These are phyloP conservation scores for Gadopsis bispinosus DNA, from an alignment of 2,797 vertebrate genomes.

Conservation along the genomic window DNA sequence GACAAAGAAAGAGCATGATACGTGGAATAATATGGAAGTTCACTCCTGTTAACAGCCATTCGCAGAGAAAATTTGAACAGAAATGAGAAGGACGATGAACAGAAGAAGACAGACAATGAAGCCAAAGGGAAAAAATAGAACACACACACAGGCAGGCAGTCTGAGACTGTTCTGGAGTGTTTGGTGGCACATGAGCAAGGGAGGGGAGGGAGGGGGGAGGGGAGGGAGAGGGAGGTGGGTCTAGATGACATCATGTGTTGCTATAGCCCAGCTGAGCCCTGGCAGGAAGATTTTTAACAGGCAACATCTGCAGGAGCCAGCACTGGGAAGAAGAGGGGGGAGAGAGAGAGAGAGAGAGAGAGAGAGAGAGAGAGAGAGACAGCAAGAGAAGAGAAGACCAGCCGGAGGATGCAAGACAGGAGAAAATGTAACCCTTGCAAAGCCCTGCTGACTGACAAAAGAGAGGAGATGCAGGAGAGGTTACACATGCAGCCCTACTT, in stretches of 20 bases:
- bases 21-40: slow-evolving; percentile 20
- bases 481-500: neutral
- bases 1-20: neutral
- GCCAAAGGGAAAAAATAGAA: slow-evolving; percentile 39
- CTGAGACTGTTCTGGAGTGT: slow-evolving; percentile 68
- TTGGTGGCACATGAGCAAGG: slow-evolving; percentile 72
- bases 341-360: neutral
- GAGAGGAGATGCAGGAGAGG: neutral
- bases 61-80: slow-evolving; percentile 27
- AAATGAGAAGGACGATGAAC: slow-evolving; percentile 43
- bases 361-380: slow-evolving; percentile 28
- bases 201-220: slow-evolving; percentile 39
- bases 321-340: slow-evolving; percentile 36
- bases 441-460: slow-evolving; percentile 30
- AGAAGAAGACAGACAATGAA: slow-evolving; percentile 54
- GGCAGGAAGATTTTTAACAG: slow-evolving; percentile 83
- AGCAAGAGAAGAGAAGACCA: slow-evolving; percentile 54
- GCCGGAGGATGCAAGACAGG: too few relatives aligned
- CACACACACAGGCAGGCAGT: slow-evolving; percentile 27
- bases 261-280: slow-evolving; percentile 86
- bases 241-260: slow-evolving; percentile 88
- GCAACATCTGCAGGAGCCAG: slow-evolving; percentile 81
- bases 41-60: neutral
- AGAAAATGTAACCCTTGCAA: slow-evolving; percentile 66
- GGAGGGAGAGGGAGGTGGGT: slow-evolving; percentile 71